phyloP scores from a whole-genome alignment of 2,888 invertebrate genomes.

The Barypeithes pellucidus region DNA sequence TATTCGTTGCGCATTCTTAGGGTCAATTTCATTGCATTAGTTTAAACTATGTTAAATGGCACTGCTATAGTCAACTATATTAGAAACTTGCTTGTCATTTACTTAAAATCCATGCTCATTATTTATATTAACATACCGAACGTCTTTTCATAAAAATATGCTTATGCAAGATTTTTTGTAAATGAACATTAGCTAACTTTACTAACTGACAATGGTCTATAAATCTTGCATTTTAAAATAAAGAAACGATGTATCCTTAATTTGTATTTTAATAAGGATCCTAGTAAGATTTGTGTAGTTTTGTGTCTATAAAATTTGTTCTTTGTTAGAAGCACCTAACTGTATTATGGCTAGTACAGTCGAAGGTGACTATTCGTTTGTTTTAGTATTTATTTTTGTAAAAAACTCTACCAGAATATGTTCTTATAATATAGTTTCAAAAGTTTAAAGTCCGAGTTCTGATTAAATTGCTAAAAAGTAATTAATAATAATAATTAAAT shows the following conservation, averaged over 20 bases:
- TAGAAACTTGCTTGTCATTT: not conserved
- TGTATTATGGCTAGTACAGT: conserved; percentile 8
- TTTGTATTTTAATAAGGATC: conserved; percentile 3
- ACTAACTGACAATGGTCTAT: not conserved
- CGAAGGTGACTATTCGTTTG: conserved; percentile 12
- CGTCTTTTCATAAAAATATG: not conserved
- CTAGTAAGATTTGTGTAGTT: not conserved
- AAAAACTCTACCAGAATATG: conserved; percentile 41
- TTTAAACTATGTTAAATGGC: not conserved
- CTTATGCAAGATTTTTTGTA: not conserved
- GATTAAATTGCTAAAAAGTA: too few species aligned
- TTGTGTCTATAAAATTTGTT: not conserved
- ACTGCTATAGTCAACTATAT: not conserved
- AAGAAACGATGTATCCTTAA: conserved; percentile 13
- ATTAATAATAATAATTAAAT: too few species aligned
- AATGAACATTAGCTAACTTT: not conserved
- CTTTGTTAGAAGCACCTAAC: conserved; percentile 13
- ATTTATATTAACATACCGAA: not conserved
- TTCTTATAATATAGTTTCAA: not conserved
- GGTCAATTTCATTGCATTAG: not conserved
- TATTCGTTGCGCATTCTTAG: not conserved
- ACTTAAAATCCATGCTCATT: conserved; percentile 1
- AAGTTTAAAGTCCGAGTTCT: not conserved
- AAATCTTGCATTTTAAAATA: conserved; percentile 21
- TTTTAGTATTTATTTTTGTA: not conserved